These are phyloP conservation scores for Petrocephalus microphthalmus DNA, from an alignment of 2,113 vertebrate species.

Conservation along the genomic window DNA sequence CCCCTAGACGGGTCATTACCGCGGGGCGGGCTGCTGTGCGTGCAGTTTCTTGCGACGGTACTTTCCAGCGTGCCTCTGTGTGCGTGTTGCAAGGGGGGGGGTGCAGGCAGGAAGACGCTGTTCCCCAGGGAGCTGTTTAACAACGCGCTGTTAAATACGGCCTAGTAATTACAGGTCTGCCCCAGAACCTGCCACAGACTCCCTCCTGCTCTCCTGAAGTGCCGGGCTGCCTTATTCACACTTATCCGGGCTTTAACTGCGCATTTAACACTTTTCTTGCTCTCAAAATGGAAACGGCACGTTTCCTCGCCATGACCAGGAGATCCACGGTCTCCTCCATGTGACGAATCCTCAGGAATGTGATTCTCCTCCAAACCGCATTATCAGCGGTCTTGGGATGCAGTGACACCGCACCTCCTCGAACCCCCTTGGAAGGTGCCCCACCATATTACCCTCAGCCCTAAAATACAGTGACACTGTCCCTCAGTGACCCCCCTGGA, in stretches of 20 bases:
- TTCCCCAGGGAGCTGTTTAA: neutral
- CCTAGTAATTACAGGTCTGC: neutral
- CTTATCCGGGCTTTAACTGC: neutral
- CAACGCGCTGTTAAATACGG: neutral
- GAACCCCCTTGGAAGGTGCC: too few relatives aligned
- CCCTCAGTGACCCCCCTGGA: neutral
- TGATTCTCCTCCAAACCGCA: neutral
- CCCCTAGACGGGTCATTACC: neutral
- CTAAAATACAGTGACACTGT: too few relatives aligned
- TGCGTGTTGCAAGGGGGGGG: neutral
- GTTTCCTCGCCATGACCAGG: neutral
- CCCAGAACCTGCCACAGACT: conserved; percentile 2
- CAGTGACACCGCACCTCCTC: neutral
- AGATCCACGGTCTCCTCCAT: neutral
- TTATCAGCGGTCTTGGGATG: neutral
- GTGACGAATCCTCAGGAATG: neutral
- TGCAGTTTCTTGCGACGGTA: neutral
- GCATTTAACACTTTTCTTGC: neutral
- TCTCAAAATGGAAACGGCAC: neutral
- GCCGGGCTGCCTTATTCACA: neutral
- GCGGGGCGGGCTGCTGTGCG: neutral
- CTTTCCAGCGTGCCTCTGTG: neutral
- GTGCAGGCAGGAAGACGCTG: neutral
- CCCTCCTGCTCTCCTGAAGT: neutral
- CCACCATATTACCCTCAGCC: too few relatives aligned